Percentiles rank a stretch among this genome's conserved stretches.
phyloP scores from a whole-genome alignment of 1,140 invertebrate species.

The Drosophila repleta region DNA sequence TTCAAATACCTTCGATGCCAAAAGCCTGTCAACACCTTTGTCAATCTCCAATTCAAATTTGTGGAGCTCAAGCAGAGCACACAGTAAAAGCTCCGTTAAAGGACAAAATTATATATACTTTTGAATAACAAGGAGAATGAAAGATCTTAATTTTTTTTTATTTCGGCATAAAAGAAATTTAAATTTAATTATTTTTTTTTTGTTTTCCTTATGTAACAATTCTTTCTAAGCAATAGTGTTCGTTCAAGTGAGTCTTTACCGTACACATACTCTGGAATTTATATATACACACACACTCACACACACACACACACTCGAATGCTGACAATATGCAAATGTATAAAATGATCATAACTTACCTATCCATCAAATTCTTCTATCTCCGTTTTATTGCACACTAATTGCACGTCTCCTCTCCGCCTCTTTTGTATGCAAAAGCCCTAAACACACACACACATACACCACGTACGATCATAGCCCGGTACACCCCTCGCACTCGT shows the following conservation, averaged over 20 bases:
- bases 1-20: conserved; percentile 43
- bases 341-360: conserved; percentile 38
- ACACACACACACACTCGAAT: background rate
- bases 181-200: too few relatives aligned
- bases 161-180: too few relatives aligned
- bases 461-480: conserved; percentile 30
- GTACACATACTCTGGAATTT: background rate
- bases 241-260: background rate
- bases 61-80: conserved; percentile 5
- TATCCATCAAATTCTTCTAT: conserved; percentile 40
- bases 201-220: background rate
- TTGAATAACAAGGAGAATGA: too few relatives aligned
- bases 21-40: conserved; percentile 41
- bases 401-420: conserved; percentile 48
- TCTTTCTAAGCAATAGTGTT: background rate
- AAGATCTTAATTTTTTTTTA: too few relatives aligned
- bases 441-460: conserved; percentile 20
- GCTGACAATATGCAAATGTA: conserved; percentile 32
- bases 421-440: conserved; percentile 45
- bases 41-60: conserved; percentile 49
- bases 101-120: too few relatives aligned
- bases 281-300: background rate
- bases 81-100: background rate
- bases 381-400: conserved; percentile 47
- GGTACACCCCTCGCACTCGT: conserved; percentile 37